Evolutionary conservation across 2,797 vertebrate genomes (phyloP).

Genomic region (Xerus rutilus): DNA sequence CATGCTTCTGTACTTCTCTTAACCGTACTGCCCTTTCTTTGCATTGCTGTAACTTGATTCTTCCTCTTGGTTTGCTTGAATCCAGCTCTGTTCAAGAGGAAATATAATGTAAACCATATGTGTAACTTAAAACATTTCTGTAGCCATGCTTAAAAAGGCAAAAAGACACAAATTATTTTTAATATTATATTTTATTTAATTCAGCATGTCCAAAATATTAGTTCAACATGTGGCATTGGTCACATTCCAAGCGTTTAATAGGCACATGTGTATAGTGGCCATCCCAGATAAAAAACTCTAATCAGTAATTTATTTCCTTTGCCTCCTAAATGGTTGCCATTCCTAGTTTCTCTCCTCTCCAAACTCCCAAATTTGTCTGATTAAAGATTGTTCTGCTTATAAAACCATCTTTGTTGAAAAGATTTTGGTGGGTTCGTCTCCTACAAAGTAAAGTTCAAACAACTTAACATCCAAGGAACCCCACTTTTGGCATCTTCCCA

Average conservation of each 20-base stretch:
- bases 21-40: not conserved
- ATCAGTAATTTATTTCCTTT: not conserved
- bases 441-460: constrained; percentile 16
- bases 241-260: not conserved
- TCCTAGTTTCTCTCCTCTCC: not conserved
- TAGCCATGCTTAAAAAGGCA: not conserved
- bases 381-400: constrained; percentile 3
- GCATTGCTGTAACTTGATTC: constrained; percentile 34
- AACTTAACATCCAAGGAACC: not conserved
- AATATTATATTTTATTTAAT: constrained; percentile 1
- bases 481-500: not conserved
- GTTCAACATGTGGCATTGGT: not conserved
- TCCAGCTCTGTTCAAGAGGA: not conserved
- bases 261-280: not conserved
- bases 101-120: not conserved
- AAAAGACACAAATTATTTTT: not conserved
- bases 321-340: not conserved
- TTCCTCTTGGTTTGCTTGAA: not conserved
- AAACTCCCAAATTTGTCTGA: not conserved
- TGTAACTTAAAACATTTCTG: not conserved
- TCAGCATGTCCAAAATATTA: not conserved
- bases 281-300: not conserved
- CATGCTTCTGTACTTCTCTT: not conserved
- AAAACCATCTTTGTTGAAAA: not conserved
- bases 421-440: not conserved